Percentiles rank a stretch among this genome's conserved stretches.
Evolutionary conservation across 2,888 invertebrate genomes (phyloP).

Genomic region (Thereva unica): DNA sequence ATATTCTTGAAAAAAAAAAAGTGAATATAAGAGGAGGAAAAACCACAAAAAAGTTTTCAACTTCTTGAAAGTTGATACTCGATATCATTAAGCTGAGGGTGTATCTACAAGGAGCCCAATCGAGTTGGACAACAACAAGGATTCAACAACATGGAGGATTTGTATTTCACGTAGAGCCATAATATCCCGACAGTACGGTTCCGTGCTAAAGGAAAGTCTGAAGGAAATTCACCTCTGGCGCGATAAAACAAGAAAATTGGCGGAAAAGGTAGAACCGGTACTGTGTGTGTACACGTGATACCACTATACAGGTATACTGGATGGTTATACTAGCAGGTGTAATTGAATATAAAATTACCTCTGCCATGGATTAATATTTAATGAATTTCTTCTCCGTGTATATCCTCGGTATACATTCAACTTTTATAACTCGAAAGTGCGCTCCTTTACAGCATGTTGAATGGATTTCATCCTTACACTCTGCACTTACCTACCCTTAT

Average conservation of each 20-base stretch:
- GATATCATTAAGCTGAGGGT: conserved; percentile 22
- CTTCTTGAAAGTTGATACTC: conserved; percentile 31
- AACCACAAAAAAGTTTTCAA: conserved; percentile 23
- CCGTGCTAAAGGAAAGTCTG: background rate
- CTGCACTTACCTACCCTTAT: conserved; percentile 28
- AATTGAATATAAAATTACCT: conserved; percentile 48
- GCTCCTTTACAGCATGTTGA: conserved; percentile 35
- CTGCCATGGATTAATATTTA: conserved; percentile 47
- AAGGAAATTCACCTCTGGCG: conserved; percentile 20
- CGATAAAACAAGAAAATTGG: conserved; percentile 21
- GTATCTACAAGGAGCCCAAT: conserved; percentile 4
- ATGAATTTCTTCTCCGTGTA: conserved; percentile 44
- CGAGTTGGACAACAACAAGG: conserved; percentile 6
- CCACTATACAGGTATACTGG: conserved; percentile 12
- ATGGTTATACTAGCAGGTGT: conserved; percentile 42
- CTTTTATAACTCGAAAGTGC: conserved; percentile 15
- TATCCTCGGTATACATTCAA: conserved; percentile 27
- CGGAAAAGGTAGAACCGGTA: conserved; percentile 3
- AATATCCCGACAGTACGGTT: conserved; percentile 5
- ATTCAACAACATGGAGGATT: background rate
- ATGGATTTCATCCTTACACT: conserved; percentile 27
- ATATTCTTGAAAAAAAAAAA: background rate
- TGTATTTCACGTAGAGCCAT: conserved; percentile 18
- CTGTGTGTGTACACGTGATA: conserved; percentile 10
- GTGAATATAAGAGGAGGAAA: background rate